Conservation (phyloP, 2,888 invertebrate species). For the Macrophya annulata region DNA sequence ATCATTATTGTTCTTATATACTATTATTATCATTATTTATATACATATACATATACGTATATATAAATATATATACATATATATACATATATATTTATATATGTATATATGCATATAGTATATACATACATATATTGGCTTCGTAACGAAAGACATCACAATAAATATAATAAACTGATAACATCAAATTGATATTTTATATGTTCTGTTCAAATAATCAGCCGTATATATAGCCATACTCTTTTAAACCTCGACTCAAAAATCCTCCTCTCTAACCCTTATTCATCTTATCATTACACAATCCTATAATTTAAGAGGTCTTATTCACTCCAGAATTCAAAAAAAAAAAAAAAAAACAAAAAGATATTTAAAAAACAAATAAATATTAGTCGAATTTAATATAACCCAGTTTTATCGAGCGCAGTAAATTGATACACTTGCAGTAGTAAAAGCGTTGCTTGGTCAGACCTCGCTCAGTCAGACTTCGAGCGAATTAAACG, state of each 20-base stretch:
- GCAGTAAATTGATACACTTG: neutral
- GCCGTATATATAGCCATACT: neutral
- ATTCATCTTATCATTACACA: neutral
- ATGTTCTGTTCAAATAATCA: neutral
- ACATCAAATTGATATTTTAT: conserved; percentile 13
- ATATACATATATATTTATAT: neutral
- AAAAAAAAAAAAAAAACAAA: too few relatives aligned
- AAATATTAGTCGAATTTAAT: neutral
- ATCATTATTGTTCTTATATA: conserved; percentile 38
- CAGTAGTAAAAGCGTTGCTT: conserved; percentile 8
- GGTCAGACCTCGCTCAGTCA: conserved; percentile 8
- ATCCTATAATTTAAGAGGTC: neutral
- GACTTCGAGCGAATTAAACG: neutral
- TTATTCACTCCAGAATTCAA: too few relatives aligned
- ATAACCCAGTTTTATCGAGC: neutral
- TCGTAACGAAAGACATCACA: conserved; percentile 33
- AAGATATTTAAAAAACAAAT: too few relatives aligned
- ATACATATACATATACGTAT: neutral
- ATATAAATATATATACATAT: neutral
- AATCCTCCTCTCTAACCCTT: neutral
- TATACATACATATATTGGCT: conserved; percentile 14
- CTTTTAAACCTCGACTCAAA: conserved; percentile 20
- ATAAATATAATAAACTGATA: conserved; percentile 42
- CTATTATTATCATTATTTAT: conserved; percentile 37
- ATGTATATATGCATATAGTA: too few relatives aligned